Conservation (phyloP, 2,888 invertebrate species). For the Leistus spinibarbis region DNA sequence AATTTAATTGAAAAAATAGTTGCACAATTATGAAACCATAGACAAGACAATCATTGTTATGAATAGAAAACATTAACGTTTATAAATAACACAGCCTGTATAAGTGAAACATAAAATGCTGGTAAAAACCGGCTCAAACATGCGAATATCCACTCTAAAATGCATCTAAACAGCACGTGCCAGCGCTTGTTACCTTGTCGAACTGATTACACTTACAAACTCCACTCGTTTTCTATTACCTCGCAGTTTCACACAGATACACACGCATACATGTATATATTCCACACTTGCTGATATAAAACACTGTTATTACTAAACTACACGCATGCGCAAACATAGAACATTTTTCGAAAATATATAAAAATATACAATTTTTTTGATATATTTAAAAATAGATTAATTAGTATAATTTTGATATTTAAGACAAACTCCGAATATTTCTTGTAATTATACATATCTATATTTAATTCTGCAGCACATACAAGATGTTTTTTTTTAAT, state of each 20-base stretch:
- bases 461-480: no score
- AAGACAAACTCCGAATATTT: no score
- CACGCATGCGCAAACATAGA: background rate
- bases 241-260: slow-evolving; percentile 8
- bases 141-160: background rate
- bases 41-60: background rate
- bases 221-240: background rate
- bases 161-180: background rate
- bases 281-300: background rate
- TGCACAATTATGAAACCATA: background rate
- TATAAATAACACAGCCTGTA: background rate
- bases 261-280: background rate
- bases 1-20: background rate
- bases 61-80: background rate
- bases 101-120: background rate
- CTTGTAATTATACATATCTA: no score
- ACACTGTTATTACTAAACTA: background rate
- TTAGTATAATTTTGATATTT: no score
- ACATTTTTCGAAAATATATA: background rate
- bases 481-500: no score
- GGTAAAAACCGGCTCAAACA: background rate
- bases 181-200: background rate
- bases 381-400: background rate
- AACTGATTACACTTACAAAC: slow-evolving; percentile 1
- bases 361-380: background rate